Evolutionary conservation across 2,888 invertebrate species (phyloP).

Genomic region (Hydropsyche betteni): DNA sequence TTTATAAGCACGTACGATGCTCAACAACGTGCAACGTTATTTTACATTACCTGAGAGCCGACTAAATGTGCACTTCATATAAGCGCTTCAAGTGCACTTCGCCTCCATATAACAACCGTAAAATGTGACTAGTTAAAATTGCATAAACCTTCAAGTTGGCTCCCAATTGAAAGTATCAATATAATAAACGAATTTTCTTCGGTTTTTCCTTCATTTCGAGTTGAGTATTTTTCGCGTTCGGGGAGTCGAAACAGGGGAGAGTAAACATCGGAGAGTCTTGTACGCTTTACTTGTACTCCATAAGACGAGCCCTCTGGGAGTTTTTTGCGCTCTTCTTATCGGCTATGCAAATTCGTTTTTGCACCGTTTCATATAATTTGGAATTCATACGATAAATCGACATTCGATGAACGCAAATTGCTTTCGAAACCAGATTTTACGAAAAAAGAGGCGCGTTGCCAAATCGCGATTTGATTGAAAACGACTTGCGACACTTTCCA

Average conservation of each 20-base stretch:
- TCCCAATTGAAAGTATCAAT: too few relatives aligned
- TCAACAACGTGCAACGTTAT: slow-evolving; percentile 9
- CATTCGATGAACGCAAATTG: too few relatives aligned
- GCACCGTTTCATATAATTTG: slow-evolving; percentile 48
- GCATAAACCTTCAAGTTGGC: neutral
- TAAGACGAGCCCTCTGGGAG: slow-evolving; percentile 49
- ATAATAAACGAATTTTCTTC: too few relatives aligned
- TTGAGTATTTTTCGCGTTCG: too few relatives aligned
- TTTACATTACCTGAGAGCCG: slow-evolving; percentile 8
- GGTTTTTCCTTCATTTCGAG: too few relatives aligned
- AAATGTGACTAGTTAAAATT: neutral
- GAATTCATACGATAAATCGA: slow-evolving; percentile 37
- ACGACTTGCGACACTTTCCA: neutral
- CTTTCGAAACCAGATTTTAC: too few relatives aligned
- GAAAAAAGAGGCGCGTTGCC: too few relatives aligned
- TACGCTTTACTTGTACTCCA: slow-evolving; percentile 38
- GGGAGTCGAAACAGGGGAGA: slow-evolving; percentile 8
- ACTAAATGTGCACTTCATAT: slow-evolving; percentile 18
- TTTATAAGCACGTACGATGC: slow-evolving; percentile 1
- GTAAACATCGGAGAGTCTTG: slow-evolving; percentile 42
- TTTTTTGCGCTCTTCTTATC: slow-evolving; percentile 51
- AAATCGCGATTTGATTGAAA: neutral
- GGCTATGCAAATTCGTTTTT: slow-evolving; percentile 51
- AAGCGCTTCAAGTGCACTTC: slow-evolving; percentile 8
- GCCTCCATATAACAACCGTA: neutral